Percentiles rank a stretch among this genome's conserved stretches.
phyloP scores from a whole-genome alignment of 2,113 vertebrate species.

The Platycercus adscitus region DNA sequence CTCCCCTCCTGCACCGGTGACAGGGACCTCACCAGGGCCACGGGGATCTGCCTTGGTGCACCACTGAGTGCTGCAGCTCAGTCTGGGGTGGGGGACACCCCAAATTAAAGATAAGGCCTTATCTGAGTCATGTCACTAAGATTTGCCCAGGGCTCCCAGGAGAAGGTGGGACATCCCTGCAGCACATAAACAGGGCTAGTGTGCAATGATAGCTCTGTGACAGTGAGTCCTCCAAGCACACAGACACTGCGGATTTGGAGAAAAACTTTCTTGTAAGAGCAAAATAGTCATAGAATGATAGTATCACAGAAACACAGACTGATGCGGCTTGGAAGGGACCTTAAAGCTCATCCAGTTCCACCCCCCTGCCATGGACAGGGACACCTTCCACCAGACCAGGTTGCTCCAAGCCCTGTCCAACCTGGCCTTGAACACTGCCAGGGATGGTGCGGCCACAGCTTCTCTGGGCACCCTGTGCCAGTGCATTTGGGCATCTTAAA shows the following conservation, averaged over 20 bases:
- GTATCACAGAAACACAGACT: background rate
- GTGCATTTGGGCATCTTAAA: background rate
- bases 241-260: background rate
- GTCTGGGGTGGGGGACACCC: accelerated
- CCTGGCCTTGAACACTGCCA: background rate
- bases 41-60: accelerated
- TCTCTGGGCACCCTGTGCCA: background rate
- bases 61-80: background rate
- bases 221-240: background rate
- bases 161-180: background rate
- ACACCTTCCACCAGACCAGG: background rate
- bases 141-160: background rate
- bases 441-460: background rate
- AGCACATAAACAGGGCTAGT: background rate
- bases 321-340: background rate
- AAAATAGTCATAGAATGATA: background rate
- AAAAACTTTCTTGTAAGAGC: background rate
- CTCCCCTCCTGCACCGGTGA: accelerated
- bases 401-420: background rate
- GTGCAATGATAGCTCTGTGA: background rate
- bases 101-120: accelerated
- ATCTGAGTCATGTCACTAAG: background rate
- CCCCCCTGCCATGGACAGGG: accelerated
- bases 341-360: background rate
- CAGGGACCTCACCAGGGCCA: background rate